phyloP scores from a whole-genome alignment of 92 coral and sea anemone genomes.

The Heteractis magnifica region DNA sequence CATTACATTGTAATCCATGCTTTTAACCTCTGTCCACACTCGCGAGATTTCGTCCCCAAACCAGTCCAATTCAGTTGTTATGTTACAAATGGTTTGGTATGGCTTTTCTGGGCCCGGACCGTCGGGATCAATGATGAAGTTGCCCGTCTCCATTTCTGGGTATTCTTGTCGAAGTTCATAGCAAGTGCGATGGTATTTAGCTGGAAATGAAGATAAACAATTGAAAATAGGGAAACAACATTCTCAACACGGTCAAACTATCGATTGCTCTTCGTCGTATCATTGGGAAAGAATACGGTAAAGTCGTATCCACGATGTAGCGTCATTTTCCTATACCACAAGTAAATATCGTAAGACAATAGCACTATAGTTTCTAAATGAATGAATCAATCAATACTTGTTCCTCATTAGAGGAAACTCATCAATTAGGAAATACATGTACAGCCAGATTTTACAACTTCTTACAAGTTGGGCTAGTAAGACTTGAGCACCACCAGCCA shows the following conservation, averaged over 20 bases:
- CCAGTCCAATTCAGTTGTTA: constrained; percentile 52
- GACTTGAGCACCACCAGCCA: no score
- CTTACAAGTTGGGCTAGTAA: no score
- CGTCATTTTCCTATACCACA: no score
- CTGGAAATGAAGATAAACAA: constrained; percentile 30
- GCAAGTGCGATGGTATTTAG: constrained; percentile 48
- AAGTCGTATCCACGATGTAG: no score
- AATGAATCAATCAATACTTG: no score
- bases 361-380: no score
- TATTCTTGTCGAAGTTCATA: constrained; percentile 30
- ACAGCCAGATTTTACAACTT: no score
- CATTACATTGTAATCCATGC: constrained; percentile 31
- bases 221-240: background rate
- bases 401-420: no score
- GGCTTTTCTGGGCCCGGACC: constrained; percentile 73
- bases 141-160: constrained; percentile 29
- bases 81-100: constrained; percentile 57
- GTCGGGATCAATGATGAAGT: constrained; percentile 78
- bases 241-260: background rate
- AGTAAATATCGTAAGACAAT: no score
- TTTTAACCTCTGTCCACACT: constrained; percentile 49
- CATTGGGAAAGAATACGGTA: no score
- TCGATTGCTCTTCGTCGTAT: no score
- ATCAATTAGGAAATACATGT: no score
- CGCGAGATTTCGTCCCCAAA: constrained; percentile 46